Base-by-base conservation (phyloP, 2,888 invertebrate species). In the Spilosoma lubricipeda region DNA sequence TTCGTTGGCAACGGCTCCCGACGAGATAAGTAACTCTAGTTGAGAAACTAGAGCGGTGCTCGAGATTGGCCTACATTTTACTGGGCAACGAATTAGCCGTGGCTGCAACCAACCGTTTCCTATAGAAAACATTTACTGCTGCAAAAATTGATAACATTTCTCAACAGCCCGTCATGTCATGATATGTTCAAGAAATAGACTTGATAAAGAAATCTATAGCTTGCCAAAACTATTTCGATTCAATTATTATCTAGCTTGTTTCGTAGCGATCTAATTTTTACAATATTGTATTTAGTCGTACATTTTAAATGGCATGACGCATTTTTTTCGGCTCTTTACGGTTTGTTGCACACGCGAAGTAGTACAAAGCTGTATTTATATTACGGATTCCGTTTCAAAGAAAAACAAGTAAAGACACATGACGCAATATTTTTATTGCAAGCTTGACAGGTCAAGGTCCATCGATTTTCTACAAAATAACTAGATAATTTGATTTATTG, bases 1-100 rank as follows among this genome's bases (percentile, higher is more conserved):
- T 89, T 88, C 86, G 93, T 90, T 93, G 94, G 93, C 93, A 93
- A 91, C 90, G 88, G 88, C 92, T 94, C 91, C 94, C 91, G 90
- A 86, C 90, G 88, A 92, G 93, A 93, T 94, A 93, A 92, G 91
- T 93, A 91, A 91, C 91, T 91, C 90, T 86, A 90, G 92, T 95
- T 95, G 94, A 92, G 95, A 94, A 95, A 95, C 93, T 94, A 92
- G 94, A 93, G 87, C 93, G 89, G 86, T 90, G 93, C 88, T 93
- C 92, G 92, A 93, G 93, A 93, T 90, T 93, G 94, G 90, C 93
- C 93, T 91, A 94, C 93, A 93, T 94, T 91, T 89, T 86, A 86
- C 90, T 90, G 90, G 90, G 83, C 90, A 89, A 87, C 88, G 91
- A 93, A 93, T 94, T 93, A 92, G 93, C 91, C 85, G 91, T 92